A percentile compares a stretch with the other conserved stretches of the same genome.
phyloP scores from a whole-genome alignment of 2,797 vertebrate genomes.

The Clarias fuscus region DNA sequence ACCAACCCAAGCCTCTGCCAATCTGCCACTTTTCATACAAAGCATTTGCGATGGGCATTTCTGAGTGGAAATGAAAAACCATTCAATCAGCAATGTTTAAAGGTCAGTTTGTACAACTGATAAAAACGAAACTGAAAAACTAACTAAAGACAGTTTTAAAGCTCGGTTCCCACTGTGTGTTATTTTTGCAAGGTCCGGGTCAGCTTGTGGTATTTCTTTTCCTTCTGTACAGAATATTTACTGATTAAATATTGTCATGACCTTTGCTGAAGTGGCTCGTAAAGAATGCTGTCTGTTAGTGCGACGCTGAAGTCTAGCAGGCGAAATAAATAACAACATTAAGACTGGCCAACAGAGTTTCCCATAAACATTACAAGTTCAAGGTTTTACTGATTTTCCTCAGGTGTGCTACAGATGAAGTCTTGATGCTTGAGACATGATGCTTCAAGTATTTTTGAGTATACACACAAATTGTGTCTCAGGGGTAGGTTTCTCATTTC shows the following conservation, averaged over 20 bases:
- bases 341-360: slow-evolving; percentile 14
- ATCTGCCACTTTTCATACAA: background rate
- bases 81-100: background rate
- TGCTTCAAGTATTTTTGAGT: background rate
- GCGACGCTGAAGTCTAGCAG: background rate
- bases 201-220: slow-evolving; percentile 3
- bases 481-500: too few relatives aligned
- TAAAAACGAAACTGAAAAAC: background rate
- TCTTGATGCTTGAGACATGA: too few relatives aligned
- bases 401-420: background rate
- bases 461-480: too few relatives aligned
- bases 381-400: background rate
- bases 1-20: background rate
- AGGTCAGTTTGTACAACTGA: background rate
- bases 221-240: slow-evolving; percentile 25
- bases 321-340: slow-evolving; percentile 12
- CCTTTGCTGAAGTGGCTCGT: slow-evolving; percentile 10
- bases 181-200: slow-evolving; percentile 5
- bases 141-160: too few relatives aligned
- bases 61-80: too few relatives aligned
- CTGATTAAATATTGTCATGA: slow-evolving; percentile 20
- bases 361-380: background rate
- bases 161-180: background rate
- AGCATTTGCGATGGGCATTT: background rate
- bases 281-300: slow-evolving; percentile 3